Percentiles rank a stretch among this genome's conserved stretches.
phyloP scores from a whole-genome alignment of 2,113 vertebrate genomes.

The Rhabdomys dilectus region DNA sequence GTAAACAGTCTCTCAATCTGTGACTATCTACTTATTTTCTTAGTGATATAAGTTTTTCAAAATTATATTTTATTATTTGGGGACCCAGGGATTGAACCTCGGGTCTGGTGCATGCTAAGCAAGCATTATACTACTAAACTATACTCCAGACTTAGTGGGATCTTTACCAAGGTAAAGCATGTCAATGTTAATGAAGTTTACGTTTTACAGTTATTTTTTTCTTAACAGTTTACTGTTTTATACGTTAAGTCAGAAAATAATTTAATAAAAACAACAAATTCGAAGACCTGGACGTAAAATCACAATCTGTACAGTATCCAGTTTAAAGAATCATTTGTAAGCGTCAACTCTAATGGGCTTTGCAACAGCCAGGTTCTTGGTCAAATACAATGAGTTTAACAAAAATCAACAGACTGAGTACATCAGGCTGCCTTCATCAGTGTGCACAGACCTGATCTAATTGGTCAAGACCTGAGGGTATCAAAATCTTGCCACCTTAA shows the following conservation, averaged over 20 bases:
- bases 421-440: neutral
- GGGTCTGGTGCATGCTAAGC: neutral
- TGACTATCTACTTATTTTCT: neutral
- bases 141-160: neutral
- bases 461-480: neutral
- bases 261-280: conserved; percentile 1
- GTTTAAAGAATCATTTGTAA: neutral
- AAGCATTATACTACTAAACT: neutral
- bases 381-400: neutral
- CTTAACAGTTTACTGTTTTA: conserved; percentile 7
- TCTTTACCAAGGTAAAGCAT: neutral
- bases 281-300: neutral
- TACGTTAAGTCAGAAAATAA: neutral
- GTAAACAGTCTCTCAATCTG: neutral
- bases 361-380: neutral
- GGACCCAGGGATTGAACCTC: neutral
- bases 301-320: neutral
- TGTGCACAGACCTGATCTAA: neutral
- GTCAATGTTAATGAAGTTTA: neutral
- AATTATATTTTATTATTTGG: neutral
- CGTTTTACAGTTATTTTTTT: neutral
- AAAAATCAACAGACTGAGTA: neutral
- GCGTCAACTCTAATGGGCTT: neutral
- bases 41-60: neutral
- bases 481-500: neutral